Percentiles rank a stretch among this genome's conserved stretches.
These are phyloP conservation scores for Brachionus asplanchnoidis DNA, from an alignment of 1,140 invertebrate species.

Conservation along the genomic window DNA sequence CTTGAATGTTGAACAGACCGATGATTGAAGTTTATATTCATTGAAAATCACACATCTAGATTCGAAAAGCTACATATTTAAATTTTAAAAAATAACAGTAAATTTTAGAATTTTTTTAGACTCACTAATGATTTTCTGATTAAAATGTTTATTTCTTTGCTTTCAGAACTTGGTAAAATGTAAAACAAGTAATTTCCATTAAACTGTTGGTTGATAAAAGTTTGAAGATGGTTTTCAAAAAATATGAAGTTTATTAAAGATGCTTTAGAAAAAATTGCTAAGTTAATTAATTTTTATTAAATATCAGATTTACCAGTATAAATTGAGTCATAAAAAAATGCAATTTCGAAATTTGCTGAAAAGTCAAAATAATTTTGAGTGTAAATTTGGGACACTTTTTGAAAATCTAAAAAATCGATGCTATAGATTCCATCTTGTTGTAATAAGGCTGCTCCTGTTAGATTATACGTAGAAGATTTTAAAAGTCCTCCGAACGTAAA, in stretches of 20 bases:
- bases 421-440: not conserved
- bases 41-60: not conserved
- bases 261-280: not conserved
- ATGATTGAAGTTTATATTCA: not conserved
- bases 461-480: not conserved
- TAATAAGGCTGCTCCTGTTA: not conserved
- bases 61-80: not conserved
- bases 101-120: not conserved
- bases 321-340: not conserved
- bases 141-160: not conserved
- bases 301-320: not conserved
- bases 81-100: not conserved
- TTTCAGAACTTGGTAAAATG: not conserved
- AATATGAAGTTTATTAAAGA: not conserved
- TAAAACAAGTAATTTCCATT: not conserved
- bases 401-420: not conserved
- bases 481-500: not conserved
- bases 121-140: not conserved
- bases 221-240: not conserved
- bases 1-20: not conserved
- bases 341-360: not conserved
- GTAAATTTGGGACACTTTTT: not conserved
- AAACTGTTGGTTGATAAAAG: not conserved
- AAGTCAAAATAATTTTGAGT: not conserved
- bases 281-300: not conserved